phyloP scores from a whole-genome alignment of 2,797 vertebrate genomes.

The Chiloscyllium punctatum region DNA sequence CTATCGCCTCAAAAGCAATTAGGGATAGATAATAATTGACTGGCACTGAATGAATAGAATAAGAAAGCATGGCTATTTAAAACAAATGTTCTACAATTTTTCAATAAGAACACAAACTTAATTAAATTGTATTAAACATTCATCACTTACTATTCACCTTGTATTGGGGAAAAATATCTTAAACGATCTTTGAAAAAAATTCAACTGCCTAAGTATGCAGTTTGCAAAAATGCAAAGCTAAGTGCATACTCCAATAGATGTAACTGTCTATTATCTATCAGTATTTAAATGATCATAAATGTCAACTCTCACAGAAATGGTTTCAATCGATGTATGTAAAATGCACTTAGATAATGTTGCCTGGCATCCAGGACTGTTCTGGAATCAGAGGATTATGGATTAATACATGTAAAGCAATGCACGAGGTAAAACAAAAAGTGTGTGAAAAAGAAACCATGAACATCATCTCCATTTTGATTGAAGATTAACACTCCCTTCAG shows the following conservation, averaged over 20 bases:
- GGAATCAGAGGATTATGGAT: not conserved
- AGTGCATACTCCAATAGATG: not conserved
- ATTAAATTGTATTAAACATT: not conserved
- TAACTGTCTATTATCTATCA: not conserved
- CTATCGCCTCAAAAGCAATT: not conserved
- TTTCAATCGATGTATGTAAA: not conserved
- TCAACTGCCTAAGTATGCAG: not conserved
- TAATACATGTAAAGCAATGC: not conserved
- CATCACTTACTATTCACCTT: not conserved
- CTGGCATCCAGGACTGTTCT: not conserved
- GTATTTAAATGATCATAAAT: not conserved
- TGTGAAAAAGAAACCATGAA: not conserved
- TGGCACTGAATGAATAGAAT: not conserved
- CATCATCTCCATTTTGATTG: not conserved
- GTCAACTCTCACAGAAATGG: not conserved
- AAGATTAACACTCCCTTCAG: not conserved
- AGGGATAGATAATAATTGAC: not conserved
- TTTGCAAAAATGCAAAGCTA: not conserved
- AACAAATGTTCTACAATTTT: not conserved
- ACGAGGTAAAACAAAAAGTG: not conserved
- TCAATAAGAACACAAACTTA: not conserved
- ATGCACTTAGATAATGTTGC: not conserved
- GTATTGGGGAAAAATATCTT: not conserved
- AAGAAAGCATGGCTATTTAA: not conserved
- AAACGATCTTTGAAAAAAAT: not conserved